Percentiles rank a stretch among this genome's conserved stretches.
Evolutionary conservation across 2,797 vertebrate species (phyloP).

Genomic region (Chlorospingus flavigularis): DNA sequence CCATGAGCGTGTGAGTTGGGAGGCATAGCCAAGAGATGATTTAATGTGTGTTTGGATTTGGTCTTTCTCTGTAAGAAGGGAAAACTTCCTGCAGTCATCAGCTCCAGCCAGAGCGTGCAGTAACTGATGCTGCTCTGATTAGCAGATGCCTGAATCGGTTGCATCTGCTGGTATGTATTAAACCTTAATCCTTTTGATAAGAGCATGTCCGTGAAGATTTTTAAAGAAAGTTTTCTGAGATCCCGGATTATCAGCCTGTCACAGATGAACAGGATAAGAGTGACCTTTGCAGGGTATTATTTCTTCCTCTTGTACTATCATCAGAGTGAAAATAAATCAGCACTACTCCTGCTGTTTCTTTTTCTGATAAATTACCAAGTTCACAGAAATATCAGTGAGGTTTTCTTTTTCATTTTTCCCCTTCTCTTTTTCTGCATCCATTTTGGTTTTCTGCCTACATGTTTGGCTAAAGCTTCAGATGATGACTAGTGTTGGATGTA

Average conservation of each 20-base stretch:
- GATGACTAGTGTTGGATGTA: not conserved
- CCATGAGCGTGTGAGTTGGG: not conserved
- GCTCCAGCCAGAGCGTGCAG: not conserved
- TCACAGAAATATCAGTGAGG: slow-evolving; percentile 1
- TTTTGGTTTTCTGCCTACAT: slow-evolving; percentile 18
- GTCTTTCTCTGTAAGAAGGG: not conserved
- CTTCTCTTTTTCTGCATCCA: not conserved
- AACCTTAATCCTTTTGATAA: slow-evolving; percentile 61
- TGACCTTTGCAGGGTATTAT: slow-evolving; percentile 56
- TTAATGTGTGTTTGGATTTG: not conserved
- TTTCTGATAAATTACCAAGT: slow-evolving; percentile 7
- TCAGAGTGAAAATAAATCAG: slow-evolving; percentile 35
- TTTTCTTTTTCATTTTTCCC: not conserved
- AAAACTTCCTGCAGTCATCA: not conserved
- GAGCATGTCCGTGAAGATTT: slow-evolving; percentile 44
- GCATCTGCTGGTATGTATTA: slow-evolving; percentile 63
- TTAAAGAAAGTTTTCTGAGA: slow-evolving; percentile 55
- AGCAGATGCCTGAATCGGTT: slow-evolving; percentile 26
- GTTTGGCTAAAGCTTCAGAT: slow-evolving; percentile 28
- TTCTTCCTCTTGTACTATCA: not conserved
- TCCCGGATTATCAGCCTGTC: slow-evolving; percentile 49
- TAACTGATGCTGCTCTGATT: slow-evolving; percentile 5
- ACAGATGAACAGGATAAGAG: slow-evolving; percentile 50
- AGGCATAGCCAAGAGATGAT: not conserved
- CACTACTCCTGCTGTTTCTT: not conserved